Evolutionary conservation across 2,797 vertebrate genomes (phyloP), one percentile per base, ranked within the genome.

Genomic region (Odontamblyopus lacepedii): DNA sequence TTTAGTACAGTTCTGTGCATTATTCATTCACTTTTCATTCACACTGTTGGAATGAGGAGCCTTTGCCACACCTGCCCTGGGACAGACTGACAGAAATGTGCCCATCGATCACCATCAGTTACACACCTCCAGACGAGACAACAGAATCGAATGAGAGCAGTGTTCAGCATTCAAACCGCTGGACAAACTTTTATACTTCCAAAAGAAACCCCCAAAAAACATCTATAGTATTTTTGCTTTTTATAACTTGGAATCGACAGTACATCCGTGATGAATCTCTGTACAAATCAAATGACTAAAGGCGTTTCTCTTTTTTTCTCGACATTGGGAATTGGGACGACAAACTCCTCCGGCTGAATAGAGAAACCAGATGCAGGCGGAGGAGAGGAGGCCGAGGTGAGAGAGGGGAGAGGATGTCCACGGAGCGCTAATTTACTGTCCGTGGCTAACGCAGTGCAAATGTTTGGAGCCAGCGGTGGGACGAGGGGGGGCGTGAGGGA

Each of bases 401-500:
- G 74, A 27, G 63, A 61, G 65, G 29, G 55, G 44, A 70, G 80
- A 77, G 62, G 74, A 79, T 78, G 88, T 91, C 87, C 81, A 85
- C 84, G 87, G 83, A 72, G 87, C 83, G 84, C 86, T 92, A 94
- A 94, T 93, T 93, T 94, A 94, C 91, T 90, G 90, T 92, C 91
- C 83, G 77, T 94, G 82, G 79, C 92, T 95, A 95, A 95, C 93
- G 91, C 91, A 89, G 86, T 93, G 91, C 93, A 94, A 94, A 94
- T 93, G 93, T 93, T 26, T 71, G 79, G 77, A 90, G 89, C 78
- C 65, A 72, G 35, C 38, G 63, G 38, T 64, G 73, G 73, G 84
- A 81, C 68, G 63, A 72, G 35, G 80, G 83, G 85, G 83, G 70
- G 83, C 78, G 77, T 60, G 71, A 68, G 83, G 56, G 70, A 70